Conservation (phyloP, 2,888 invertebrate species). For the Polyommatus iphigenia region DNA sequence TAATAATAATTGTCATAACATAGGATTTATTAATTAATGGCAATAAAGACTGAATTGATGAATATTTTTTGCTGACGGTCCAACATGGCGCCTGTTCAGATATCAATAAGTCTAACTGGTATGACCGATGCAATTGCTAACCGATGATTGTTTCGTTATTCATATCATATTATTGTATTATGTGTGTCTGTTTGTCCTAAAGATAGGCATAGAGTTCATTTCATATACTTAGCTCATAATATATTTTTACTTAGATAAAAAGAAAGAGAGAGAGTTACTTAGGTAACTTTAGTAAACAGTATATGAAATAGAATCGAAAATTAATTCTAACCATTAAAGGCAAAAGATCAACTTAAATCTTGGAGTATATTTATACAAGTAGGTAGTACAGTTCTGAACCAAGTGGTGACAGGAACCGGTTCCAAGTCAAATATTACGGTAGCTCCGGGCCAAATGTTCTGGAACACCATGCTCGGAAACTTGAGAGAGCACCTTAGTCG, state of each 20-base stretch:
- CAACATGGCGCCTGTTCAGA: conserved; percentile 13
- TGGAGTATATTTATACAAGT: background rate
- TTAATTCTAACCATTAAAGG: background rate
- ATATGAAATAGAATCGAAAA: no score
- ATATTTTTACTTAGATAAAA: background rate
- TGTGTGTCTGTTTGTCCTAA: background rate
- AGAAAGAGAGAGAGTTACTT: background rate
- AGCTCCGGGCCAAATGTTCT: background rate
- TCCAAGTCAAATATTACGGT: conserved; percentile 3
- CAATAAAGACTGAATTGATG: conserved; percentile 6
- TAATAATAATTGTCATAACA: background rate
- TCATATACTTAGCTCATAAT: no score
- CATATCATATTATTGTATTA: background rate
- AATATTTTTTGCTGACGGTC: conserved; percentile 10
- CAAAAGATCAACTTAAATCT: background rate
- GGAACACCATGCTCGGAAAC: conserved; percentile 11
- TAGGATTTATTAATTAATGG: conserved; percentile 17
- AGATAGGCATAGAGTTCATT: no score
- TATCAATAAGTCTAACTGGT: background rate
- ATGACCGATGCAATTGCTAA: conserved; percentile 11
- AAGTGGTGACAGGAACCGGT: conserved; percentile 18
- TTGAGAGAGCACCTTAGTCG: background rate
- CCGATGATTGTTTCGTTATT: background rate
- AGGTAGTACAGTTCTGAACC: background rate
- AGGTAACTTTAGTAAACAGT: background rate